Evolutionary conservation across 2,113 vertebrate genomes (phyloP), one percentile per base, ranked within the genome.

Genomic region (Mirounga angustirostris): DNA sequence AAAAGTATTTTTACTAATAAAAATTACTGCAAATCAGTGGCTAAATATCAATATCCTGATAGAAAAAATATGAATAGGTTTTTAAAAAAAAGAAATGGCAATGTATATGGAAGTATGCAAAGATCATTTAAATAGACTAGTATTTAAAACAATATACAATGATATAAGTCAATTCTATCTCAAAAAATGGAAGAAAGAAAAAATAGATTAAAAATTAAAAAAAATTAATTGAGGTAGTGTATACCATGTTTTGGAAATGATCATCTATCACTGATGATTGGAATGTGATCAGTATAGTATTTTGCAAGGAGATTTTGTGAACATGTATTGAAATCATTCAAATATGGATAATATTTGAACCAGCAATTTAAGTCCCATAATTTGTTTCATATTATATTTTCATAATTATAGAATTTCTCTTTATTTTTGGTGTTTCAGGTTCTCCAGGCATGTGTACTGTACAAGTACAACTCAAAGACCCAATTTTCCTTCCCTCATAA

Each of bases 371-470:
- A 46, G 4, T 87, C 58, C 12, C 28, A 46, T 58, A 67, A 67
- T 69, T 79, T n/a, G 40, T 59, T 89, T 73, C 10, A 52, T 76
- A 46, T 26, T 46, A 4, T 65, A 61, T 65, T 86, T 54, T 16
- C 67, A 69, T 87, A 58, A 79, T 54, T 22, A 69, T 22, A 71
- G 21, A 36, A 30, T 98, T 99, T 99, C 91, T 99, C 99, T 93
- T 99, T 99, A 96, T 99, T 99, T 99, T 99, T 0, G 99, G 99
- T 76, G 99, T 99, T 89, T 99, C 99, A 91, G 99, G 98, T 95
- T 99, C 99, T 93, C 99, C 99, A 21, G 99, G 98, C 97, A 99
- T 98, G 97, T 99, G 99, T 98, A 99, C 99, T 84, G 99, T 99
- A 96, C 99, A 99, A 9, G 99, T 99, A 40, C 99, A 99, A 98